A percentile compares a stretch with the other conserved stretches of the same genome.
phyloP scores from a whole-genome alignment of 2,888 invertebrate genomes.

The Drosophila picticornis region DNA sequence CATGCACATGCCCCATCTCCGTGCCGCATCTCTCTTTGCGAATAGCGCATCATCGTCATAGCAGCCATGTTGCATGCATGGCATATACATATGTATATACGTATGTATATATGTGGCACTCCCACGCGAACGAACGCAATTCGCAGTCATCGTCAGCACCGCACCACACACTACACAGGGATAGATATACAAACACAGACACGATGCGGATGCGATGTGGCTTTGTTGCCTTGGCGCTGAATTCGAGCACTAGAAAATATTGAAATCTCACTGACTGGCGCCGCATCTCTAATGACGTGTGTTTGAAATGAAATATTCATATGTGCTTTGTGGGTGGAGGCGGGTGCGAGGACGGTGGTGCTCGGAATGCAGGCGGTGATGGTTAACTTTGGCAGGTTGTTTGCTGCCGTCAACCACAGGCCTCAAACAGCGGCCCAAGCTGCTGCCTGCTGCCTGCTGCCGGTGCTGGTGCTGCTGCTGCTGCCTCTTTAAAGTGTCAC shows the following conservation, averaged over 20 bases:
- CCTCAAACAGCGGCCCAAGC: neutral
- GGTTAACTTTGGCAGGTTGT: slow-evolving; percentile 27
- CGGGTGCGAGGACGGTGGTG: neutral
- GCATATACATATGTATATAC: neutral
- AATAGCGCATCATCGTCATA: slow-evolving; percentile 13
- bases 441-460: slow-evolving; percentile 29
- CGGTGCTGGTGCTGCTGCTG: neutral
- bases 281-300: slow-evolving; percentile 77
- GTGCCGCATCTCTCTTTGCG: slow-evolving; percentile 25
- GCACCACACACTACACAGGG: neutral
- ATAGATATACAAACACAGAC: neutral
- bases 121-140: slow-evolving; percentile 24
- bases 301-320: slow-evolving; percentile 80
- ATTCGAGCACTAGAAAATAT: slow-evolving; percentile 74
- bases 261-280: slow-evolving; percentile 79
- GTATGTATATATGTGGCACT: slow-evolving; percentile 6
- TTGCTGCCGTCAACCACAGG: slow-evolving; percentile 22
- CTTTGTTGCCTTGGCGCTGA: slow-evolving; percentile 52
- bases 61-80: slow-evolving; percentile 46
- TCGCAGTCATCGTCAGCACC: slow-evolving; percentile 35
- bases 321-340: slow-evolving; percentile 49
- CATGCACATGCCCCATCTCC: slow-evolving; percentile 43
- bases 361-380: neutral
- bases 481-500: slow-evolving; percentile 75
- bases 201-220: slow-evolving; percentile 45